phyloP scores from a whole-genome alignment of 2,797 vertebrate species.

The Hippopotamyrus pictus region DNA sequence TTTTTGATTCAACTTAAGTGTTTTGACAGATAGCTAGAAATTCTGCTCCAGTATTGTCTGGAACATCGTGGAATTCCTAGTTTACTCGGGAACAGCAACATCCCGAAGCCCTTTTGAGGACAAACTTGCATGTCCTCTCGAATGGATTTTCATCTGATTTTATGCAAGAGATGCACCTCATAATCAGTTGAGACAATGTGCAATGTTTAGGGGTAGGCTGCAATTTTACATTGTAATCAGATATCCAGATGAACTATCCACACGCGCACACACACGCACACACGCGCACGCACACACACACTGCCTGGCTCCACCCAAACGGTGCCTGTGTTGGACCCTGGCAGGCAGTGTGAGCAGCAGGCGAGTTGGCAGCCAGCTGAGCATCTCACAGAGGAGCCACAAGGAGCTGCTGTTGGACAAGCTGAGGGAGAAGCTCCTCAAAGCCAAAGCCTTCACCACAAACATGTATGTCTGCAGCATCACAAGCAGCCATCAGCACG shows the following conservation, averaged over 20 bases:
- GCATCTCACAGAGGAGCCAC: slow-evolving; percentile 67
- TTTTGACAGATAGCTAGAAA: neutral
- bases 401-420: slow-evolving; percentile 77
- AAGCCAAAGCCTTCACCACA: slow-evolving; percentile 71
- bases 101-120: neutral
- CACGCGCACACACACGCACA: neutral
- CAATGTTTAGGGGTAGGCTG: neutral
- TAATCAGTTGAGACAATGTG: neutral
- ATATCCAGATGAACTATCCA: neutral
- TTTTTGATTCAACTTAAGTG: neutral
- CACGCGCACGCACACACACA: too few relatives aligned
- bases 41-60: neutral
- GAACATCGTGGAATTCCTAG: neutral
- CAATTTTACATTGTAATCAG: neutral
- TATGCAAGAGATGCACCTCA: neutral
- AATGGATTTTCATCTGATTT: neutral
- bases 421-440: slow-evolving; percentile 74
- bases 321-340: neutral
- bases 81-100: neutral
- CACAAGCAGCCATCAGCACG: neutral
- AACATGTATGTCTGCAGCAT: slow-evolving; percentile 65
- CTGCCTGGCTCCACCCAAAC: neutral
- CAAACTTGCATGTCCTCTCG: neutral
- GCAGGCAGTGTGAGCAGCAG: slow-evolving; percentile 74
- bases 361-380: slow-evolving; percentile 63